Base-by-base conservation (phyloP, 2,113 vertebrate genomes). In the Galemys pyrenaicus region DNA sequence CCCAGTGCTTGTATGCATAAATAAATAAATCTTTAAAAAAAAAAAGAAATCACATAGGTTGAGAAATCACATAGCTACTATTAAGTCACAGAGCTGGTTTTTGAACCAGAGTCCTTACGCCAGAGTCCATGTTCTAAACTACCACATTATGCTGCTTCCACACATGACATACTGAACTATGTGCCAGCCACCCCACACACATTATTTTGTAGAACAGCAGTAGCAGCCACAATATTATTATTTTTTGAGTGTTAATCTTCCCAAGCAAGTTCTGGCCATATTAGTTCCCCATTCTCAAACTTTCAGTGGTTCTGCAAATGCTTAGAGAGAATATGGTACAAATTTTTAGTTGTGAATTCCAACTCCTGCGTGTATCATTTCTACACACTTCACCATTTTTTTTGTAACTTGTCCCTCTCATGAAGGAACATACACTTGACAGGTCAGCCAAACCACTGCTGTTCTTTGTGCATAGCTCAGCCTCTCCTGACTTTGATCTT, bases 201-300 rank as follows among this genome's bases (percentile, higher is more conserved):
- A 32, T 49, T 94, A 56, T 87, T 60, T 75, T 80, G 75, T 4
- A 16, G 51, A 87, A 78, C 0, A 68, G 87, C 74, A 83, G 56
- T 62, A 46, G 56, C 22, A 51, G n/a, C 15, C 9, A 44, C 9
- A 80, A 51, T 35, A 74, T 83, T 89, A 86, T 80, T 89, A 46
- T 39, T 67, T 91, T 84, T 70, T 70, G 17, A 64, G 44, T 67
- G 35, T 74, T 94, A 74, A 68, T 78, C 64, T 91, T 94, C 35
- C 56, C 54, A 68, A 87, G 71, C 46, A 91, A 91, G 54, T 67
- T 91, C 73, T 92, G 67, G 93, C 93, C 44, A 79, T 70, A 60
- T 85, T 68, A 91, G 87, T 75, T 26, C 41, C n/a, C 93, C 67
- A 95, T 87, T 93, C 39, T 87, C 62, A 87, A 93, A 56, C 7